A percentile compares a stretch with the other conserved stretches of the same genome.
Evolutionary conservation across 1,140 invertebrate genomes (phyloP).

Genomic region (Oreohelix idahoensis): DNA sequence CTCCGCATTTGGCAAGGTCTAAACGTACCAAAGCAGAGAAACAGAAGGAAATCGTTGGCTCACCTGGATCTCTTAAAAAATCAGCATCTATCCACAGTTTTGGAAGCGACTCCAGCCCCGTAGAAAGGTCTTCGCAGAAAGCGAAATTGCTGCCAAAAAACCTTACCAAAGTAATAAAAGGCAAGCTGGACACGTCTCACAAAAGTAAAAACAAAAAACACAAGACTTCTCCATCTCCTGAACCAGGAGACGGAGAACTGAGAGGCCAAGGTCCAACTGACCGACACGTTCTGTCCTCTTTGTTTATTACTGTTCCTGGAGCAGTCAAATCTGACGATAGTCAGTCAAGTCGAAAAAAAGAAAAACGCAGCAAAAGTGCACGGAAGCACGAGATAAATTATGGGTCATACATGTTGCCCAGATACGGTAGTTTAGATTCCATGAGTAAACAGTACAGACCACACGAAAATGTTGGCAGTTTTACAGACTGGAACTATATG

Average conservation of each 20-base stretch:
- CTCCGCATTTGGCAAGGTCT: background rate
- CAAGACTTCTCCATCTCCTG: background rate
- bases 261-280: conserved; percentile 14
- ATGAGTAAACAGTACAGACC: background rate
- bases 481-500: background rate
- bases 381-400: background rate
- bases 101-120: background rate
- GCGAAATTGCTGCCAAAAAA: background rate
- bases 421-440: background rate
- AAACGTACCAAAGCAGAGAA: background rate
- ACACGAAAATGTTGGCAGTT: background rate
- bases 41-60: background rate
- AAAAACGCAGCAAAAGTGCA: background rate
- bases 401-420: background rate
- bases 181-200: background rate
- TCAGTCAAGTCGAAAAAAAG: background rate
- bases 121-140: background rate
- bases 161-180: background rate
- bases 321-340: background rate
- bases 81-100: background rate
- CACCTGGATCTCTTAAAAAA: background rate
- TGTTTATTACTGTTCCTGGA: conserved; percentile 25
- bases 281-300: conserved; percentile 18
- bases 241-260: conserved; percentile 15
- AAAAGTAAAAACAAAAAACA: background rate